Evolutionary conservation across 2,797 vertebrate genomes (phyloP).

Genomic region (Eremophila alpestris): DNA sequence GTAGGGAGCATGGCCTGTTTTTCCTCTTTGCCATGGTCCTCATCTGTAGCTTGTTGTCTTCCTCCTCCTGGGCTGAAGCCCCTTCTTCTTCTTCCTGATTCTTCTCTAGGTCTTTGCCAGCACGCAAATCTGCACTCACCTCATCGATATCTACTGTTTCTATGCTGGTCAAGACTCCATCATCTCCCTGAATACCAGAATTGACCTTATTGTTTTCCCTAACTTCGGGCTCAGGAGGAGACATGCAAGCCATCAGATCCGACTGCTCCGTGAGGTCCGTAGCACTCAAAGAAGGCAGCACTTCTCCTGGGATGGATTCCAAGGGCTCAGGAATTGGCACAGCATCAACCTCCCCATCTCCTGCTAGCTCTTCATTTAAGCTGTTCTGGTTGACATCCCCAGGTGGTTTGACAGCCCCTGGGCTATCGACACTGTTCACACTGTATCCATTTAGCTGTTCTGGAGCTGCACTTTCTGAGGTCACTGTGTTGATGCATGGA

Average conservation of each 20-base stretch:
- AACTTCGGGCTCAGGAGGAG: conserved; percentile 63
- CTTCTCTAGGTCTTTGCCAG: conserved; percentile 66
- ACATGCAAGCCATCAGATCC: conserved; percentile 35
- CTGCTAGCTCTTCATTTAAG: conserved; percentile 67
- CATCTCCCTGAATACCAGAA: conserved; percentile 55
- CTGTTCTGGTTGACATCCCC: conserved; percentile 64
- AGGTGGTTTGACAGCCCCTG: conserved; percentile 28
- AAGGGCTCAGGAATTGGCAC: conserved; percentile 60
- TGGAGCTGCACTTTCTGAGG: conserved; percentile 77
- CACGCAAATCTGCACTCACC: conserved; percentile 27
- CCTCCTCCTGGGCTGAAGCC: conserved; percentile 58
- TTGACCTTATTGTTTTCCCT: conserved; percentile 55
- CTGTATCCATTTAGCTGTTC: conserved; percentile 76
- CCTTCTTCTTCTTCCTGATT: conserved; percentile 66
- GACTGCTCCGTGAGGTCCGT: conserved; percentile 61
- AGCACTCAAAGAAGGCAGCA: conserved; percentile 38
- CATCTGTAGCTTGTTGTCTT: conserved; percentile 70
- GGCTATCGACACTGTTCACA: conserved; percentile 41
- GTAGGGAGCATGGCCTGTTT: conserved; percentile 90
- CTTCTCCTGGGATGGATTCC: conserved; percentile 71
- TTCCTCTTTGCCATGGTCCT: conserved; percentile 80
- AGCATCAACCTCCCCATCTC: conserved; percentile 43
- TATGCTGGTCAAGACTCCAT: background rate
- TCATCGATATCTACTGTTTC: conserved; percentile 54
- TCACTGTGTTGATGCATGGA: conserved; percentile 74